Evolutionary conservation across 2,113 vertebrate species (phyloP).

Genomic region (Petroica traversi): DNA sequence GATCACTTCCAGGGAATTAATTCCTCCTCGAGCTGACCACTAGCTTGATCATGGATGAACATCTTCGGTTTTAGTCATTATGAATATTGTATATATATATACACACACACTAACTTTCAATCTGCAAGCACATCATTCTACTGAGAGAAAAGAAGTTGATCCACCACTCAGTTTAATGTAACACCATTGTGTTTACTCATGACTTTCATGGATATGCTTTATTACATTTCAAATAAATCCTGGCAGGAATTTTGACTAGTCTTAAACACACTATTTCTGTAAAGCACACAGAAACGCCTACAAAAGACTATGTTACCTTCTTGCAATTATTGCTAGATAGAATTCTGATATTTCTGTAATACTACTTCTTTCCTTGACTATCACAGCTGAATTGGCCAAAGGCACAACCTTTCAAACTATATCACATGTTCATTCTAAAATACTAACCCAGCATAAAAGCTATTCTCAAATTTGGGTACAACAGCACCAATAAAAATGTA

Average conservation of each 20-base stretch:
- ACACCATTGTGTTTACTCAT: neutral
- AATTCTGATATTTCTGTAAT: neutral
- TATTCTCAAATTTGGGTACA: slow-evolving; percentile 22
- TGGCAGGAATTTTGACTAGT: neutral
- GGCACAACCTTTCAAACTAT: neutral
- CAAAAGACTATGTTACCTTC: neutral
- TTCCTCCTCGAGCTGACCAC: neutral
- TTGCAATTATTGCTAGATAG: neutral
- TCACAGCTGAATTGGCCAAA: neutral
- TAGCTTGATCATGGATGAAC: neutral
- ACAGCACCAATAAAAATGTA: slow-evolving; percentile 11
- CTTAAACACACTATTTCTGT: neutral
- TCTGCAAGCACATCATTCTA: neutral
- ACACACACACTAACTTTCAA: neutral
- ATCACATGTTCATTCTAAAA: slow-evolving; percentile 22
- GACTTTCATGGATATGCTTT: neutral
- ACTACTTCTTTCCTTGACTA: neutral
- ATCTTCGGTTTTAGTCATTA: neutral
- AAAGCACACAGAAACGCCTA: neutral
- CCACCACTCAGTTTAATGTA: neutral
- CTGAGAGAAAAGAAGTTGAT: neutral
- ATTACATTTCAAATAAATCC: neutral
- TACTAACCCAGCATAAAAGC: slow-evolving; percentile 5
- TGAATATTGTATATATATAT: neutral
- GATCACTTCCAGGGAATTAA: neutral